These are phyloP conservation scores for Meloidogyne hapla DNA, from an alignment of 1,140 invertebrate species.

Conservation along the genomic window DNA sequence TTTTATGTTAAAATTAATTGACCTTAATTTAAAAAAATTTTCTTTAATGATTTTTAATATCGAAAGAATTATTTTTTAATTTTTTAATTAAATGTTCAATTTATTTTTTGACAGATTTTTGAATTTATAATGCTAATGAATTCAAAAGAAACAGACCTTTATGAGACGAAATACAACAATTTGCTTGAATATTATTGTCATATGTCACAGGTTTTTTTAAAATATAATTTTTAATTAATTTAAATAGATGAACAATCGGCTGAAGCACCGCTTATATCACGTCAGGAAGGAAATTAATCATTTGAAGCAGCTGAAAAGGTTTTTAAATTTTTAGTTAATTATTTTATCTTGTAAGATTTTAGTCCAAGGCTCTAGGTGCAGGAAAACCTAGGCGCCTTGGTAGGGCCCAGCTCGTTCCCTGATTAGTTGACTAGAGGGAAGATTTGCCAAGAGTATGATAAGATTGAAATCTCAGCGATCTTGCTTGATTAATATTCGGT, in stretches of 20 bases:
- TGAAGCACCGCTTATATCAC: slow-evolving; percentile 29
- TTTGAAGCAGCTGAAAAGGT: slow-evolving; percentile 35
- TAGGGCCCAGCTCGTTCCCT: too few species aligned
- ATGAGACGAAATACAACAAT: slow-evolving; percentile 11
- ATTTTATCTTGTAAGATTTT: too few species aligned
- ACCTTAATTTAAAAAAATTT: too few species aligned
- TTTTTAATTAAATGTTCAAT: neutral
- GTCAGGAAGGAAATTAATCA: slow-evolving; percentile 40
- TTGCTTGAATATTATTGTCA: slow-evolving; percentile 25
- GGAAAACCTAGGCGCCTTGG: too few species aligned
- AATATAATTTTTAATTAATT: neutral
- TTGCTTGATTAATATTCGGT: too few species aligned
- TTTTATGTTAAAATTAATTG: too few species aligned
- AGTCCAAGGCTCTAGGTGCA: too few species aligned
- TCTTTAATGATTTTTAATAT: too few species aligned
- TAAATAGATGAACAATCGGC: slow-evolving; percentile 25
- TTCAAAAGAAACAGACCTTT: neutral
- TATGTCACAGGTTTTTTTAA: slow-evolving; percentile 14
- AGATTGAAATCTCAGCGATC: too few species aligned
- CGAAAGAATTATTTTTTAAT: neutral
- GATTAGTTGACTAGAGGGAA: too few species aligned
- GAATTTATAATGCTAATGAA: neutral
- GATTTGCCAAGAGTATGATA: too few species aligned
- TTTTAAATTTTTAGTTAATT: neutral
- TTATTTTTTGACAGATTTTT: neutral